Base-by-base conservation (phyloP, 2,888 invertebrate species). In the Alloplasta piceator region DNA sequence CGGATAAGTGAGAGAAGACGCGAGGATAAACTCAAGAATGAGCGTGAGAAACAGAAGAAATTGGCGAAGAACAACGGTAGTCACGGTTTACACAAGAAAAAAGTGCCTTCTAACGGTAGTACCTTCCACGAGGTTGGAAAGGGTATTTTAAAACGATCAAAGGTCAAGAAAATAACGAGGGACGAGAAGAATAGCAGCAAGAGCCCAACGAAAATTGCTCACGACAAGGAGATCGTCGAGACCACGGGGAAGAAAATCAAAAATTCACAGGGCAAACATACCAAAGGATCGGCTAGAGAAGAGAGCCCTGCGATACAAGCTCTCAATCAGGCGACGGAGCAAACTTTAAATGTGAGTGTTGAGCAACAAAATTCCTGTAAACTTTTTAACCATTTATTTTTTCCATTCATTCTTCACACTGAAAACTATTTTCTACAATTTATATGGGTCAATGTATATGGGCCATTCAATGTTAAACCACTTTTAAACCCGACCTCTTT, bases 301-400 rank as follows among this genome's bases (percentile, higher is more conserved):
- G 91, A 91, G 72, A 91, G 87, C 80, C 94, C 94, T 38, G 94
- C 94, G 64, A 93, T 95, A 85, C 95, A 95, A 89, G 96, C 95
- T 3, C 91, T 96, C 16, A 95, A 95, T 87, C 93, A 95, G 81
- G 96, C 95, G 7, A 96, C 96, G 0, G 96, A 96, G 87, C 96
- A 96, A 93, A 96, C 96, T 12, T 85, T 92, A 66, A 90, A 92
- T 83, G 91, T 91, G 87, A 88, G 90, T 78, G 72, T 38, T 26
- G 26, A 26, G 26, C 26, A 26, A 26, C 26, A 26, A 26, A 26
- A 26, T 2, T 26, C 26, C 26, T 26, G 26, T 3, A 26, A 26
- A 26, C 26, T 26, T 26, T 26, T 26, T 26, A 26, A 26, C 26
- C 3, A 26, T 26, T 26, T 26, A 26, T 26, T 26, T 2, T 26